phyloP scores from a whole-genome alignment of 1,140 invertebrate genomes.

The Drosophila lacertosa region DNA sequence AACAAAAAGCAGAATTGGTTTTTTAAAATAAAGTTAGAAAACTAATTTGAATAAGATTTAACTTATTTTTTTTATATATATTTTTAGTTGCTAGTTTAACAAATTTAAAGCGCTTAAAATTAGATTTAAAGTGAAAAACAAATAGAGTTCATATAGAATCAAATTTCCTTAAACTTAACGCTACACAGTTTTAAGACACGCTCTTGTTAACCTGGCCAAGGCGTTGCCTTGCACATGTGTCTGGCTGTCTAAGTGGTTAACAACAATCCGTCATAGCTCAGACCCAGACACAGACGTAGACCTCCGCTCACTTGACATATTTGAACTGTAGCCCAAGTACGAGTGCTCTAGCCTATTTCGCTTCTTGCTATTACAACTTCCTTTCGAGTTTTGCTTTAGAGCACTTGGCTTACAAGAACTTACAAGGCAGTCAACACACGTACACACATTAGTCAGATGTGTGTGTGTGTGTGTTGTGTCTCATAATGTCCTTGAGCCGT shows the following conservation, averaged over 20 bases:
- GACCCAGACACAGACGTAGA: not conserved
- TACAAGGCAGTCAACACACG: constrained; percentile 11
- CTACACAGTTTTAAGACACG: not conserved
- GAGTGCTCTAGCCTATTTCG: not conserved
- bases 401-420: constrained; percentile 50
- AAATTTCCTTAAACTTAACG: too few relatives aligned
- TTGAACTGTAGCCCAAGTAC: constrained; percentile 34
- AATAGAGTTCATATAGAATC: too few relatives aligned
- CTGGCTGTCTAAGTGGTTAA: constrained; percentile 1
- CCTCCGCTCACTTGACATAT: constrained; percentile 53
- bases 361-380: constrained; percentile 2
- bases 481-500: constrained; percentile 57
- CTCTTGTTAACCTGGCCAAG: not conserved
- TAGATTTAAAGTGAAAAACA: too few relatives aligned
- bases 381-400: constrained; percentile 21
- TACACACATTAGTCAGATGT: constrained; percentile 8
- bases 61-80: too few relatives aligned
- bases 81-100: too few relatives aligned
- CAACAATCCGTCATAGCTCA: constrained; percentile 1
- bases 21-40: too few relatives aligned
- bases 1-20: not conserved
- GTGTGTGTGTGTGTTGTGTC: constrained; percentile 30
- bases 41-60: too few relatives aligned
- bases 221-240: not conserved
- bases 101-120: too few relatives aligned